Conservation (phyloP, 2,113 vertebrate species). For the Rhinichthys klamathensis region DNA sequence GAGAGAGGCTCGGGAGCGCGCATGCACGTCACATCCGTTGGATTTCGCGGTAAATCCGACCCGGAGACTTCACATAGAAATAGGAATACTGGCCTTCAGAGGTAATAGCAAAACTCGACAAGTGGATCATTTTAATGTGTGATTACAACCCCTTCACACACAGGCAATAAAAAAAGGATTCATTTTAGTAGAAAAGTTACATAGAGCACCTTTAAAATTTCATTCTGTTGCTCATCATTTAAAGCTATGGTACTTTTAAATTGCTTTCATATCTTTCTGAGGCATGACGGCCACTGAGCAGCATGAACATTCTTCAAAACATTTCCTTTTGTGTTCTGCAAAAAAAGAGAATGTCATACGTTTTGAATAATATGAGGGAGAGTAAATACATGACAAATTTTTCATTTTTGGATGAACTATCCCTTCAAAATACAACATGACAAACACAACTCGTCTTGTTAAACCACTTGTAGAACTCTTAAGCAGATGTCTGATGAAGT, state of each 20-base stretch:
- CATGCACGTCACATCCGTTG: no score
- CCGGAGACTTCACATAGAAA: no score
- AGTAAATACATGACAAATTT: neutral
- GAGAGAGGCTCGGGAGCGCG: no score
- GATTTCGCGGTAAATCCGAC: no score
- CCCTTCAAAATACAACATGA: neutral
- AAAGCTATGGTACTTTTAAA: neutral
- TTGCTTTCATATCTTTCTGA: neutral
- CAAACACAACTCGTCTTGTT: neutral
- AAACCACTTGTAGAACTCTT: neutral
- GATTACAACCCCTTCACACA: no score
- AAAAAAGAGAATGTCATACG: neutral
- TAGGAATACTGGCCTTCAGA: no score
- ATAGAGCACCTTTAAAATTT: no score
- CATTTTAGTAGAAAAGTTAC: no score
- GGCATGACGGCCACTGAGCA: neutral
- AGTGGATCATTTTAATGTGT: no score
- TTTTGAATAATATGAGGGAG: neutral
- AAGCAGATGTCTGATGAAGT: slow-evolving; percentile 4
- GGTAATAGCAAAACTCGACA: no score
- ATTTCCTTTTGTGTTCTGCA: neutral
- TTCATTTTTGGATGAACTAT: neutral
- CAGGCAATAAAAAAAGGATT: no score
- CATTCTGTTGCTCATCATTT: neutral
- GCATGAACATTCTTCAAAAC: neutral